Evolutionary conservation across 2,888 invertebrate genomes (phyloP).

Genomic region (Drosophila macrothrix): DNA sequence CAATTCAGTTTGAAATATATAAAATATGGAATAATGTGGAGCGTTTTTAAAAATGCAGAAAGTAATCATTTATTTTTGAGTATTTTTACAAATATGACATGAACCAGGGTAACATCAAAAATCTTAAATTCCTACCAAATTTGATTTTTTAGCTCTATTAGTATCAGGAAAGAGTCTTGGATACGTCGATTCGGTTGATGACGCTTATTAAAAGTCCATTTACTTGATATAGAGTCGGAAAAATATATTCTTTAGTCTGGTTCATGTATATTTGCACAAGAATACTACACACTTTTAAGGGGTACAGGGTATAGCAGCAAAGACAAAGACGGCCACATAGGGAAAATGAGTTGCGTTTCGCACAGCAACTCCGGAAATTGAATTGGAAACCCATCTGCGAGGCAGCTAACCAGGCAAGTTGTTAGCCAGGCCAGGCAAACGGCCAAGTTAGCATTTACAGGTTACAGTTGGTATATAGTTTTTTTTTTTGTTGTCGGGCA

Average conservation of each 20-base stretch:
- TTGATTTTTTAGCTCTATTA: background rate
- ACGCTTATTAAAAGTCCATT: background rate
- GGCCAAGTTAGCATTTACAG: conserved; percentile 35
- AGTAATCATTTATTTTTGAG: background rate
- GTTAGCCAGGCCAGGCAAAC: conserved; percentile 35
- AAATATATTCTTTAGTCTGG: background rate
- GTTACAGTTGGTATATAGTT: conserved; percentile 38
- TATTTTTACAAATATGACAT: background rate
- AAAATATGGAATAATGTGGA: background rate
- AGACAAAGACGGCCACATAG: conserved; percentile 33
- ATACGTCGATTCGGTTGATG: background rate
- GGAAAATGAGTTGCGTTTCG: conserved; percentile 63
- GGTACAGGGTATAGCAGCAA: background rate
- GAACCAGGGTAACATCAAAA: background rate
- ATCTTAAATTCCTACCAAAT: background rate
- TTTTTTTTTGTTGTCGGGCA: conserved; percentile 13
- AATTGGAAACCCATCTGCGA: conserved; percentile 64
- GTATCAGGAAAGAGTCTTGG: background rate
- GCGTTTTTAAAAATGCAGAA: background rate
- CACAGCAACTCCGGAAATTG: conserved; percentile 12
- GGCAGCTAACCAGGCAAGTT: conserved; percentile 54
- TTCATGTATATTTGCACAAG: background rate
- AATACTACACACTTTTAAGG: too few species aligned
- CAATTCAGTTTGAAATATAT: background rate
- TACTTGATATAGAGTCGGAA: background rate